Conservation (phyloP, 2,113 vertebrate genomes). For the Camelus dromedarius region DNA sequence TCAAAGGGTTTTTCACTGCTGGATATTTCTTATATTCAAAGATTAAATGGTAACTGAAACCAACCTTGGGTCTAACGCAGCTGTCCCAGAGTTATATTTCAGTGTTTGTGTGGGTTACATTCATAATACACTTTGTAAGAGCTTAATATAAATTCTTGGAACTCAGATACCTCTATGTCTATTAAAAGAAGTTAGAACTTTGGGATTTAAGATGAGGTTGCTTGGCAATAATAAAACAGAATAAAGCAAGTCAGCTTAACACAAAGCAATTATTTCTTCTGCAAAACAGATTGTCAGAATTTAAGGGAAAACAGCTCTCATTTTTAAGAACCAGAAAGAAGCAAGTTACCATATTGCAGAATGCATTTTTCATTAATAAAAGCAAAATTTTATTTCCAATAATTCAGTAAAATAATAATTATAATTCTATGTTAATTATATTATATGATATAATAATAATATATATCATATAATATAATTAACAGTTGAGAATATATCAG, state of each 20-base stretch:
- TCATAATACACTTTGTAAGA: conserved; percentile 81
- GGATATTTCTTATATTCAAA: conserved; percentile 67
- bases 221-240: conserved; percentile 79
- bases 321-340: conserved; percentile 63
- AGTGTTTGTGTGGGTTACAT: conserved; percentile 76
- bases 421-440: conserved; percentile 40
- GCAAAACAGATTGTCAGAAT: conserved; percentile 77
- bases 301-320: conserved; percentile 71
- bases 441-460: neutral
- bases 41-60: conserved; percentile 64
- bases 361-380: conserved; percentile 71
- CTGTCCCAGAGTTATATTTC: conserved; percentile 77
- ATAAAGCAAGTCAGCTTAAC: conserved; percentile 79
- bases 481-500: conserved; percentile 12
- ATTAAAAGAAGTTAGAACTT: conserved; percentile 85
- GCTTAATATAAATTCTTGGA: conserved; percentile 81
- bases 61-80: conserved; percentile 67
- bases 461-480: neutral
- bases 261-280: conserved; percentile 84
- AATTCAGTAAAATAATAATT: conserved; percentile 71
- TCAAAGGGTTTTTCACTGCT: conserved; percentile 52
- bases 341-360: conserved; percentile 62
- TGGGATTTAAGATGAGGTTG: conserved; percentile 85
- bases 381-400: conserved; percentile 73
- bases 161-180: conserved; percentile 79